phyloP scores from a whole-genome alignment of 2,888 invertebrate species.

The Alentia gelatinosa region DNA sequence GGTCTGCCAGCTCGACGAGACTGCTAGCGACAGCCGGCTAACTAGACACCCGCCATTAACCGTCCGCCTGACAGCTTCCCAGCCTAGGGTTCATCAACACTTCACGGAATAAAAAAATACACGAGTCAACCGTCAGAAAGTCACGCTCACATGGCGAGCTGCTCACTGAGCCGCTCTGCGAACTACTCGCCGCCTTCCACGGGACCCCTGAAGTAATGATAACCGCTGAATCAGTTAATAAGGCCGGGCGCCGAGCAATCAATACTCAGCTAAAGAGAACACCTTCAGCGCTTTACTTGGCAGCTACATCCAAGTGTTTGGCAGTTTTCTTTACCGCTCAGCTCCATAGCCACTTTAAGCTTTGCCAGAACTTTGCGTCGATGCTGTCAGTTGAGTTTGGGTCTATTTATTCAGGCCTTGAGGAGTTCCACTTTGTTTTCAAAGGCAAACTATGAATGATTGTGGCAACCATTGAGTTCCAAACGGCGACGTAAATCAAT shows the following conservation, averaged over 20 bases:
- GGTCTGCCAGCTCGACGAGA: neutral
- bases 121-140: neutral
- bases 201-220: neutral
- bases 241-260: neutral
- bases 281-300: neutral
- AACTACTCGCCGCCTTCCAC: neutral
- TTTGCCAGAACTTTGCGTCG: neutral
- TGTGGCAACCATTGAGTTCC: neutral
- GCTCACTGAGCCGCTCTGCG: neutral
- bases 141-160: neutral
- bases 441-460: neutral
- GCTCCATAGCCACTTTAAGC: no score
- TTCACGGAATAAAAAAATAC: neutral
- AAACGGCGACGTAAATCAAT: neutral
- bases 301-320: neutral
- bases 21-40: slow-evolving; percentile 20
- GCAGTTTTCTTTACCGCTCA: neutral
- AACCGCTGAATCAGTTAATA: neutral
- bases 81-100: neutral
- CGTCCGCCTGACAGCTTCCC: neutral
- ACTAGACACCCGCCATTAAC: slow-evolving; percentile 19
- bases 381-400: slow-evolving; percentile 23
- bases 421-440: neutral
- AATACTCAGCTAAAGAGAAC: neutral
- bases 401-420: neutral